These are phyloP conservation scores for Mixornis gularis DNA, from an alignment of 2,113 vertebrate genomes.

Conservation along the genomic window DNA sequence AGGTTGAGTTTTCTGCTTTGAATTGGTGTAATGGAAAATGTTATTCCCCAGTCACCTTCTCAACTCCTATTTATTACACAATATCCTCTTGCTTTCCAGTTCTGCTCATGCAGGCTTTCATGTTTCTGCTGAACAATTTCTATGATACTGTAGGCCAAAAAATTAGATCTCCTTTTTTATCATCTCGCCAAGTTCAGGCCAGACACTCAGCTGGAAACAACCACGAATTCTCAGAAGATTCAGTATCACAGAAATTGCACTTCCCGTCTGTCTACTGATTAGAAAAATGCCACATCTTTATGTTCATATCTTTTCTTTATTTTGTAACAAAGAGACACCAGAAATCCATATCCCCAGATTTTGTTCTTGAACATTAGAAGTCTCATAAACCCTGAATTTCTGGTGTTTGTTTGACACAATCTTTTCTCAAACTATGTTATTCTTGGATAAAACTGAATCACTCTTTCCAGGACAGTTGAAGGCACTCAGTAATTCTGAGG, in stretches of 20 bases:
- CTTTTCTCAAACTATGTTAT: not conserved
- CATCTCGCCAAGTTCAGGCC: conserved; percentile 6
- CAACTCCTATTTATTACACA: conserved; percentile 20
- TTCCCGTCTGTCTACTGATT: not conserved
- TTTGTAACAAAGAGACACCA: not conserved
- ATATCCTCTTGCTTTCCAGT: conserved; percentile 33
- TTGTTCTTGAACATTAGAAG: not conserved
- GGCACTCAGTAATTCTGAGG: not conserved
- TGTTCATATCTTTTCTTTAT: not conserved
- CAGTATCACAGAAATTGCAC: not conserved
- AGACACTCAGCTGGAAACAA: conserved; percentile 29
- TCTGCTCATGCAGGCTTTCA: conserved; percentile 28
- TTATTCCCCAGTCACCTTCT: conserved; percentile 20
- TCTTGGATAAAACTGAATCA: not conserved
- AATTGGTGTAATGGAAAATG: conserved; percentile 36
- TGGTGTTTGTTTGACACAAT: not conserved
- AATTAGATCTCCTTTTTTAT: not conserved
- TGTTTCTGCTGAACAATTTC: not conserved
- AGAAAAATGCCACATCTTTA: not conserved
- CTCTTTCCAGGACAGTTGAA: not conserved
- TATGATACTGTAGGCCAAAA: not conserved
- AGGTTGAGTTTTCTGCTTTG: not conserved
- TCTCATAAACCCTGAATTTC: not conserved
- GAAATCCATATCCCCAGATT: not conserved
- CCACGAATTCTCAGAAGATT: conserved; percentile 21